phyloP scores from a whole-genome alignment of 2,113 vertebrate genomes.

The Macquaria australasica region DNA sequence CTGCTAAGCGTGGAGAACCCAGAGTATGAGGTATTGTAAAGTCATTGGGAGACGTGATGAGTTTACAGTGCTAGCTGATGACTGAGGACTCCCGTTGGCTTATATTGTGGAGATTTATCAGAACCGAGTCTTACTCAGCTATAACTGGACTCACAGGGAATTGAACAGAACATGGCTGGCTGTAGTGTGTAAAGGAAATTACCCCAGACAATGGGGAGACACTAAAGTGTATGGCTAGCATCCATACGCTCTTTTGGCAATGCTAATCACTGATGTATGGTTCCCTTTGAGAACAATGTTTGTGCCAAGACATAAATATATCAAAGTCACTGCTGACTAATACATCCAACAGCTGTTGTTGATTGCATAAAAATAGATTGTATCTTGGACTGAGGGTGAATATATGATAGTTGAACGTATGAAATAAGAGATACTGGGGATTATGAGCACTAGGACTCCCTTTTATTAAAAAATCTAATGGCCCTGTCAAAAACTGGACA shows the following conservation, averaged over 20 bases:
- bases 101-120: slow-evolving; percentile 42
- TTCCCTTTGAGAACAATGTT: slow-evolving; percentile 20
- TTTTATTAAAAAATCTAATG: slow-evolving; percentile 36
- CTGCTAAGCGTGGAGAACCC: slow-evolving; percentile 5
- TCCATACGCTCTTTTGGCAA: slow-evolving; percentile 36
- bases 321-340: slow-evolving; percentile 40
- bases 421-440: slow-evolving; percentile 26
- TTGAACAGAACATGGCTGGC: slow-evolving; percentile 18
- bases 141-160: slow-evolving; percentile 36
- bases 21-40: slow-evolving; percentile 37
- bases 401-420: slow-evolving; percentile 29
- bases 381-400: background rate
- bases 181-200: slow-evolving; percentile 41
- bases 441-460: background rate
- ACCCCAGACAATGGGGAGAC: slow-evolving; percentile 44
- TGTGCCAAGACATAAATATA: slow-evolving; percentile 37
- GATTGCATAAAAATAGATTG: slow-evolving; percentile 43
- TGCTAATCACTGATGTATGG: slow-evolving; percentile 31
- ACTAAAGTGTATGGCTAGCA: slow-evolving; percentile 4
- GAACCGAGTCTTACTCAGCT: slow-evolving; percentile 29
- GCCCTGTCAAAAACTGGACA: slow-evolving; percentile 13
- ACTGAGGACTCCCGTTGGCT: slow-evolving; percentile 31
- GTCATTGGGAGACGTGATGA: slow-evolving; percentile 57
- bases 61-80: slow-evolving; percentile 60
- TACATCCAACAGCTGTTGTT: slow-evolving; percentile 51